Conservation (phyloP, 2,888 invertebrate genomes). For the Microplitis deprimator region DNA sequence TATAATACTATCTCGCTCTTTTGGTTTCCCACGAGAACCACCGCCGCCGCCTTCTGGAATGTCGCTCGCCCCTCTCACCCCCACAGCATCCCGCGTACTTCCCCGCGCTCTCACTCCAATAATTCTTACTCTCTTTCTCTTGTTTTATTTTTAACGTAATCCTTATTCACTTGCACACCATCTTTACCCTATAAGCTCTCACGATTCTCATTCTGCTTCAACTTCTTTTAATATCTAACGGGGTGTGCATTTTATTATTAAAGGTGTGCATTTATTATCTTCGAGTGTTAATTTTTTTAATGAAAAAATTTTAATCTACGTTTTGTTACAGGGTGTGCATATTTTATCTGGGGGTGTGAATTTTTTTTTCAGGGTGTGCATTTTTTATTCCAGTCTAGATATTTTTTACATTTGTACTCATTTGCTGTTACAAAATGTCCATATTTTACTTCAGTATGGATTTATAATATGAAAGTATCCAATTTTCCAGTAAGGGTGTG, state of each 20-base stretch:
- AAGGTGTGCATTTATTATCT: neutral
- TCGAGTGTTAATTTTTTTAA: neutral
- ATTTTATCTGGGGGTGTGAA: neutral
- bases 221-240: slow-evolving; percentile 45
- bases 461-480: too few species aligned
- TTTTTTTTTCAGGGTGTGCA: neutral
- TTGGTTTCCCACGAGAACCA: slow-evolving; percentile 70
- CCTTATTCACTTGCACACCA: slow-evolving; percentile 48
- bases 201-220: slow-evolving; percentile 35
- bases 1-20: slow-evolving; percentile 59
- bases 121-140: slow-evolving; percentile 27
- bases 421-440: too few species aligned
- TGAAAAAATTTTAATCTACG: slow-evolving; percentile 11
- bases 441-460: too few species aligned
- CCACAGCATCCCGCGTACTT: slow-evolving; percentile 45
- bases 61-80: slow-evolving; percentile 65
- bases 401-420: too few species aligned
- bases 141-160: slow-evolving; percentile 35
- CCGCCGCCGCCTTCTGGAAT: slow-evolving; percentile 71
- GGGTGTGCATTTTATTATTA: slow-evolving; percentile 44
- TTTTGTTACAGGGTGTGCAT: neutral
- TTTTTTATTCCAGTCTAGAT: neutral
- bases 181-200: slow-evolving; percentile 36
- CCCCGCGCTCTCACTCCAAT: slow-evolving; percentile 15
- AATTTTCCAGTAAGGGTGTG: too few species aligned